Base-by-base conservation (phyloP, 2,113 vertebrate species). In the Caloenas nicobarica region DNA sequence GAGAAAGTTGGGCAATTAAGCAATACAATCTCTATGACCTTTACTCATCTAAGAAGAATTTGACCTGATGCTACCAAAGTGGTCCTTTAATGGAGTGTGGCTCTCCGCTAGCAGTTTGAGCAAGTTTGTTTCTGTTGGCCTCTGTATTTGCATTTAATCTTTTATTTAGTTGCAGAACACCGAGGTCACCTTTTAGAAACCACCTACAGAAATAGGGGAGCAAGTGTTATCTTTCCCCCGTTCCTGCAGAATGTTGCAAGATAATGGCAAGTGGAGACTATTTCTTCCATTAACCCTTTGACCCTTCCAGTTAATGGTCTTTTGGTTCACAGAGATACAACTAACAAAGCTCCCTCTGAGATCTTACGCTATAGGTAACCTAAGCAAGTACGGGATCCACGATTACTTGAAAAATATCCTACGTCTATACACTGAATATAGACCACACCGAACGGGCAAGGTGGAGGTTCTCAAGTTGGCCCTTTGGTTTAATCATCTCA, bases 241-340 rank as follows among this genome's bases (percentile, higher is more conserved):
- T 72, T 97, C 94, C 93, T 2, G 16, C 36, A 90, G 96, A 97
- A 97, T 0, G 0, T 33, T 84, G 36, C 44, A 82, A 97, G 97
- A 97, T 98, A 98, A 98, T 95, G 92, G 95, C 82, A 97, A 95
- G 94, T 2, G 0, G 31, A 97, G 83, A 94, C 89, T 91, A 80
- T 94, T 97, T 95, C 96, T 97, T 98, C 98, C 98, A 98, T 98
- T 98, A 98, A 98, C 97, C 97, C 95, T 82, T 81, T 98, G 98
- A 98, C 97, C 97, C 83, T 93, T 77, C 60, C 94, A 97, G 91
- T 93, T 98, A 98, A 98, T 97, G 97, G 96, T 72, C 95, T 97
- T 95, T 92, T 79, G 95, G 90, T 96, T 95, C 91, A 92, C 56
- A 96, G 62, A 89, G 80, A 89, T 94, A 19, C 56, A 94, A 97